Percentiles rank a stretch among this genome's conserved stretches.
Conservation (phyloP, 2,113 vertebrate genomes). For the Hemicordylus capensis region DNA sequence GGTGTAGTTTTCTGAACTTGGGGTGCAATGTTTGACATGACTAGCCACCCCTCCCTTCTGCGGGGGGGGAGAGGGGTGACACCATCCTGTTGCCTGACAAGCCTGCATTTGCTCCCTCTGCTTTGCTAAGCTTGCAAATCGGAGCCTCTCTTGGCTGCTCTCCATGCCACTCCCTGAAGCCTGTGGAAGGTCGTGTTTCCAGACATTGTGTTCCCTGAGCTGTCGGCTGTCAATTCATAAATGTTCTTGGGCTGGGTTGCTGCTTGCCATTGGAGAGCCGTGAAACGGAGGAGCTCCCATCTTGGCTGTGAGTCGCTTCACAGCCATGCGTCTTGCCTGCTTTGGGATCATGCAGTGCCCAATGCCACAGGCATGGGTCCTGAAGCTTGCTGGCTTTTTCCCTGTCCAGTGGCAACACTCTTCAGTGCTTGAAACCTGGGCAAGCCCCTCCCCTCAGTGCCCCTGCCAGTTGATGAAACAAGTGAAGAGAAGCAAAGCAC, state of each 20-base stretch:
- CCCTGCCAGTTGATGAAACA: background rate
- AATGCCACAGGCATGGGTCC: background rate
- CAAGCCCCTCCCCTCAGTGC: background rate
- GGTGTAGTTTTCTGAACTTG: background rate
- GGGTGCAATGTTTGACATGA: background rate
- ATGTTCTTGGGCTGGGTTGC: background rate
- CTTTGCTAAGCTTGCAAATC: background rate
- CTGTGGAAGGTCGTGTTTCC: rapidly evolving
- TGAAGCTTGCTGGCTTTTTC: background rate
- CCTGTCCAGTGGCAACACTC: background rate
- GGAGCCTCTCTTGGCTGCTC: background rate
- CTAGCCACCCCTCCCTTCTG: no score
- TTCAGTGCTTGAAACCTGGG: background rate
- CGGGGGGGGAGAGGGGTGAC: background rate
- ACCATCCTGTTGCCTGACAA: background rate
- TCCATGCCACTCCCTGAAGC: background rate
- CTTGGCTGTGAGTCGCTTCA: background rate
- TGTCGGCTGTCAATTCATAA: background rate
- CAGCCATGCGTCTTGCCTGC: background rate
- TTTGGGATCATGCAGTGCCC: rapidly evolving
- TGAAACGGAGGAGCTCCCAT: background rate
- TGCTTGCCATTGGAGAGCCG: background rate
- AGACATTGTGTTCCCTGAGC: background rate
- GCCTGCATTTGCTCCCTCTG: background rate
- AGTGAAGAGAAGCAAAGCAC: background rate